Evolutionary conservation across 2,888 invertebrate genomes (phyloP).

Genomic region (Alcis repandata): DNA sequence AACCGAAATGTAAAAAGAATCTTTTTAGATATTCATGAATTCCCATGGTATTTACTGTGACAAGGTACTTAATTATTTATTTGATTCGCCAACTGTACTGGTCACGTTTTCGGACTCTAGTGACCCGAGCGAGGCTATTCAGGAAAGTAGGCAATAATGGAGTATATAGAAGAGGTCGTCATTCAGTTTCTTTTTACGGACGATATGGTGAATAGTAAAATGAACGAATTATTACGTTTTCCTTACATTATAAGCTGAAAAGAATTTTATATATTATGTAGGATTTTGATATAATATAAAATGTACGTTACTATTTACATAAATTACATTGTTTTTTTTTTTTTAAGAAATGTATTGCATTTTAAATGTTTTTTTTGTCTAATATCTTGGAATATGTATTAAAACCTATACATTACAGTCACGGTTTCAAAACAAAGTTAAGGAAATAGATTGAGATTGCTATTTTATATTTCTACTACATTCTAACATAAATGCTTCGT

Average conservation of each 20-base stretch:
- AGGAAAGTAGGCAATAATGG: conserved; percentile 14
- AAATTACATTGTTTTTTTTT: too few relatives aligned
- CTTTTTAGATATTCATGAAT: conserved; percentile 5
- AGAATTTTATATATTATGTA: background rate
- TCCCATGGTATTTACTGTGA: conserved; percentile 14
- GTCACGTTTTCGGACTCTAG: conserved; percentile 30
- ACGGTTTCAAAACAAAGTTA: too few relatives aligned
- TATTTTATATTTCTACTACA: too few relatives aligned
- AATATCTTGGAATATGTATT: too few relatives aligned
- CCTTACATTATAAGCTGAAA: background rate
- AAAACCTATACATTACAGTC: too few relatives aligned
- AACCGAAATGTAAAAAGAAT: background rate
- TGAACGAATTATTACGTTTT: conserved; percentile 11
- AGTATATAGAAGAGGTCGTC: conserved; percentile 19
- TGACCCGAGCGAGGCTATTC: conserved; percentile 22
- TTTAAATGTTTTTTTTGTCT: too few relatives aligned
- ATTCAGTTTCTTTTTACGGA: conserved; percentile 21
- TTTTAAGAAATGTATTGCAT: too few relatives aligned
- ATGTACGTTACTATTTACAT: too few relatives aligned
- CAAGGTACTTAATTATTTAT: conserved; percentile 25
- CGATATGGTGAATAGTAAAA: background rate
- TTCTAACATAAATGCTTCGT: background rate
- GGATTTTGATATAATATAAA: too few relatives aligned
- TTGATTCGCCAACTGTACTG: conserved; percentile 20
- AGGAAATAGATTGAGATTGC: too few relatives aligned